A percentile compares a stretch with the other conserved stretches of the same genome.
These are phyloP conservation scores for Medauroidea extradentata DNA, from an alignment of 1,140 invertebrate species.

Conservation along the genomic window DNA sequence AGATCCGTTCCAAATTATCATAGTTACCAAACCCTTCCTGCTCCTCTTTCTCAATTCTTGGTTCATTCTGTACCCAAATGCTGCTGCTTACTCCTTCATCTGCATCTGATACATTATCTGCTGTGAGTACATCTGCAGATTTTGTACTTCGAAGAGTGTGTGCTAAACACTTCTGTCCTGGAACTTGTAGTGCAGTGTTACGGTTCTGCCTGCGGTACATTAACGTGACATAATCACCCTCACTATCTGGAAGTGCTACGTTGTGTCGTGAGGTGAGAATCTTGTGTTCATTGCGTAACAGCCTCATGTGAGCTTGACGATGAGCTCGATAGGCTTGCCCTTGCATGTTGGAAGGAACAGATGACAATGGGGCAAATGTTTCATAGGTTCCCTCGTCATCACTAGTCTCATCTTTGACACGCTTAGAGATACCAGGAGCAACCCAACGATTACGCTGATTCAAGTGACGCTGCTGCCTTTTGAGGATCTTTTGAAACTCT, in stretches of 20 bases:
- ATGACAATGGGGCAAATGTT: conserved; percentile 29
- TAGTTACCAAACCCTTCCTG: conserved; percentile 36
- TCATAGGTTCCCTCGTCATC: conserved; percentile 53
- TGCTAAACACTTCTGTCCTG: no score
- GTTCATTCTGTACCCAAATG: not conserved
- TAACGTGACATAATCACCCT: conserved; percentile 7
- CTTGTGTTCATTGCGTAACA: conserved; percentile 14
- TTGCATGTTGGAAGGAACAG: not conserved
- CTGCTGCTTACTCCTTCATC: no score
- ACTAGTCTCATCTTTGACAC: conserved; percentile 42
- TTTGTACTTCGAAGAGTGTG: no score
- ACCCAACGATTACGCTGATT: conserved; percentile 52
- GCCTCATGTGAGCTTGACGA: conserved; percentile 15
- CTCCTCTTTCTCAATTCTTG: not conserved
- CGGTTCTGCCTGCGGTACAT: conserved; percentile 1
- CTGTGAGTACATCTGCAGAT: conserved; percentile 6
- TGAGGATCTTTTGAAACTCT: conserved; percentile 74
- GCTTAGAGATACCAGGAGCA: conserved; percentile 38
- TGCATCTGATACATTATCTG: conserved; percentile 37
- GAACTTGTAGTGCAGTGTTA: no score
- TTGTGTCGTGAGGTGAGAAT: not conserved
- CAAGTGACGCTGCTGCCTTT: conserved; percentile 58
- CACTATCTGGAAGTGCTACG: not conserved
- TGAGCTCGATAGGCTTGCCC: conserved; percentile 10
- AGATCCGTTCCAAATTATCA: conserved; percentile 47